Evolutionary conservation across 2,888 invertebrate species (phyloP).

Genomic region (Pimpla rufipes): DNA sequence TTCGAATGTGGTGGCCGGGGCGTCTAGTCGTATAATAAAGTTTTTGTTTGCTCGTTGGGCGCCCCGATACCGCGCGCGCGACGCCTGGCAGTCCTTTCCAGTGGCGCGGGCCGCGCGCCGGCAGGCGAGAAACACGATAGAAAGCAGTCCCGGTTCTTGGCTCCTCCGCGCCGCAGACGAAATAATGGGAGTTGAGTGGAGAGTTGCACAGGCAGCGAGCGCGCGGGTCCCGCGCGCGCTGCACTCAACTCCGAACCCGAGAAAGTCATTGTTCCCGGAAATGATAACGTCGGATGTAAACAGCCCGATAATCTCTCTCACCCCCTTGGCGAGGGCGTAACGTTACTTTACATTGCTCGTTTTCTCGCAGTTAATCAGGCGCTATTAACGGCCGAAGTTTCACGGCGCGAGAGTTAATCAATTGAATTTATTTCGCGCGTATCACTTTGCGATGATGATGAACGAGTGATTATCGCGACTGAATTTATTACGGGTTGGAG

Average conservation of each 20-base stretch:
- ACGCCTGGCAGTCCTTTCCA: conserved; percentile 23
- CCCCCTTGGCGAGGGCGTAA: neutral
- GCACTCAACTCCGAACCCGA: conserved; percentile 17
- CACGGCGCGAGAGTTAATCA: neutral
- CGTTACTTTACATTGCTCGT: conserved; percentile 19
- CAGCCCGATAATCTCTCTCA: conserved; percentile 46
- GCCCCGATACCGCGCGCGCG: conserved; percentile 20
- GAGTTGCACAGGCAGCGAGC: conserved; percentile 43
- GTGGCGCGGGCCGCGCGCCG: neutral
- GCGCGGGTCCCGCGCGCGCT: neutral
- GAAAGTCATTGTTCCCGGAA: conserved; percentile 45
- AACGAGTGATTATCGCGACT: too few relatives aligned
- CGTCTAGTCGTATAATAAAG: conserved; percentile 50
- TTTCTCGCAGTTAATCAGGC: conserved; percentile 1
- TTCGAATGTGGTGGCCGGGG: conserved; percentile 49
- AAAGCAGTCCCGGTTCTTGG: conserved; percentile 46
- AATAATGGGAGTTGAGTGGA: conserved; percentile 58
- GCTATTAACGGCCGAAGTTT: conserved; percentile 9
- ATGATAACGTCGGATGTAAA: conserved; percentile 54
- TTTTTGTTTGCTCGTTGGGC: conserved; percentile 45
- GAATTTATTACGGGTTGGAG: neutral
- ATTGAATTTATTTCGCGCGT: neutral
- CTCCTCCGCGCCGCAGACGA: conserved; percentile 46
- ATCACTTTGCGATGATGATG: too few relatives aligned
- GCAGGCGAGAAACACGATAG: conserved; percentile 37